Evolutionary conservation across 2,888 invertebrate genomes (phyloP).

Genomic region (Apodemia duryi): DNA sequence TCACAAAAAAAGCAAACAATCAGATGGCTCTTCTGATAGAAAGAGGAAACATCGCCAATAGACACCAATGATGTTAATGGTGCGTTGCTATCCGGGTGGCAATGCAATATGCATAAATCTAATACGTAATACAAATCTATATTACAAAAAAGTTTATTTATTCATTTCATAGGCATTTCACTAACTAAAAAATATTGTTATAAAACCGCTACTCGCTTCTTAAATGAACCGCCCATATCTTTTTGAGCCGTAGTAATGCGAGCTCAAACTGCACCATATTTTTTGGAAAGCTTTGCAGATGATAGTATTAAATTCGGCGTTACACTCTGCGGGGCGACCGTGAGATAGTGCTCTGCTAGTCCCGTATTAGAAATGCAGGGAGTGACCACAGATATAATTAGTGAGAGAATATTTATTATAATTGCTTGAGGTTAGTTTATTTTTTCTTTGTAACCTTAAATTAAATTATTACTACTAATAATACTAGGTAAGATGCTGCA

Average conservation of each 20-base stretch:
- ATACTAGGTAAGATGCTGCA: too few relatives aligned
- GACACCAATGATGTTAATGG: too few relatives aligned
- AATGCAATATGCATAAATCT: too few relatives aligned
- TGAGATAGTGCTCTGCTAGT: slow-evolving; percentile 39
- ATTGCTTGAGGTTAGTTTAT: neutral
- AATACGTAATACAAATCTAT: too few relatives aligned
- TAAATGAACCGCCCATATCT: slow-evolving; percentile 43
- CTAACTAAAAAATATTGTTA: neutral
- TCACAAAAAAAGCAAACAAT: too few relatives aligned
- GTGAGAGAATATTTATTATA: slow-evolving; percentile 5
- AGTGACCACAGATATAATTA: slow-evolving; percentile 1
- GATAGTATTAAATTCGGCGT: slow-evolving; percentile 60
- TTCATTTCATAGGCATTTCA: too few relatives aligned
- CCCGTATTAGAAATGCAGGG: slow-evolving; percentile 20
- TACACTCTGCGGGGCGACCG: slow-evolving; percentile 42
- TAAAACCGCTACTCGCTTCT: slow-evolving; percentile 30
- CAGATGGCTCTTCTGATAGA: too few relatives aligned
- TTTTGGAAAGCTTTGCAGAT: slow-evolving; percentile 66
- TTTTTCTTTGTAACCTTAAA: too few relatives aligned
- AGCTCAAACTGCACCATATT: slow-evolving; percentile 72
- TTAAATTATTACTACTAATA: too few relatives aligned
- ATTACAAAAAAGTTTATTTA: too few relatives aligned
- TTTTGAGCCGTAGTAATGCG: slow-evolving; percentile 63
- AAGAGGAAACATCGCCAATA: too few relatives aligned
- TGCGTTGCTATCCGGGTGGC: too few relatives aligned